Percentiles rank a stretch among this genome's conserved stretches.
phyloP scores from a whole-genome alignment of 35 echinoderm and acorn worm species.

The Apostichopus californicus region DNA sequence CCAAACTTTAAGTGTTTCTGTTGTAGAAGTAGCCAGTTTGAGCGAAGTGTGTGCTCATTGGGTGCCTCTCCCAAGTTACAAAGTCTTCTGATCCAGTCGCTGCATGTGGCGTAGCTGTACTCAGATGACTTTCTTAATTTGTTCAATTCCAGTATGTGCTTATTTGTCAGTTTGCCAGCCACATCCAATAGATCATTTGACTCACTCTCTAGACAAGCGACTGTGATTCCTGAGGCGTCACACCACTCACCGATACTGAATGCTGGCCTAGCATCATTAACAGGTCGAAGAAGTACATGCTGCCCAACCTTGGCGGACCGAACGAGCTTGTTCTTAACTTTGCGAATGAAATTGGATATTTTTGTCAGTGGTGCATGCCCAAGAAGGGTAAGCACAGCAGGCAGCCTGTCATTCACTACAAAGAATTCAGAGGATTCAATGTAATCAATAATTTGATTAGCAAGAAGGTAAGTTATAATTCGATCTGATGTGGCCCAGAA shows the following conservation, averaged over 20 bases:
- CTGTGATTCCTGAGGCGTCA: slow-evolving; percentile 25
- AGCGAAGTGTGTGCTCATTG: slow-evolving; percentile 29
- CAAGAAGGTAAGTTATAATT: too few species aligned
- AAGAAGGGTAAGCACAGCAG: slow-evolving; percentile 11
- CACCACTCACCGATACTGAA: slow-evolving; percentile 19
- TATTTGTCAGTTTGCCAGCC: not conserved
- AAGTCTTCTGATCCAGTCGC: not conserved
- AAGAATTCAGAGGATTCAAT: not conserved
- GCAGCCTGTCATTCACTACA: slow-evolving; percentile 12
- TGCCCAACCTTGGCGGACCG: slow-evolving; percentile 7
- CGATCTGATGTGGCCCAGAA: too few species aligned
- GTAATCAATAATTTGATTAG: too few species aligned
- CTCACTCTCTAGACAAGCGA: not conserved
- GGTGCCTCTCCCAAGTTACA: slow-evolving; percentile 3
- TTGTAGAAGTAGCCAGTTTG: slow-evolving; percentile 10
- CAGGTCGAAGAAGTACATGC: not conserved
- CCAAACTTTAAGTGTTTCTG: slow-evolving; percentile 15
- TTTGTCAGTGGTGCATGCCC: not conserved
- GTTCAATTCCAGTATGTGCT: slow-evolving; percentile 8
- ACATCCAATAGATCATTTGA: too few species aligned
- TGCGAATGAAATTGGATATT: slow-evolving; percentile 38
- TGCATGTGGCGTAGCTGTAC: not conserved
- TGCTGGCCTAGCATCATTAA: slow-evolving; percentile 18
- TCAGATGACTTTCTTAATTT: not conserved
- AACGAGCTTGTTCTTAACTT: slow-evolving; percentile 23